phyloP scores from a whole-genome alignment of 1,140 invertebrate species.

The Aphelinus atriplicis region DNA sequence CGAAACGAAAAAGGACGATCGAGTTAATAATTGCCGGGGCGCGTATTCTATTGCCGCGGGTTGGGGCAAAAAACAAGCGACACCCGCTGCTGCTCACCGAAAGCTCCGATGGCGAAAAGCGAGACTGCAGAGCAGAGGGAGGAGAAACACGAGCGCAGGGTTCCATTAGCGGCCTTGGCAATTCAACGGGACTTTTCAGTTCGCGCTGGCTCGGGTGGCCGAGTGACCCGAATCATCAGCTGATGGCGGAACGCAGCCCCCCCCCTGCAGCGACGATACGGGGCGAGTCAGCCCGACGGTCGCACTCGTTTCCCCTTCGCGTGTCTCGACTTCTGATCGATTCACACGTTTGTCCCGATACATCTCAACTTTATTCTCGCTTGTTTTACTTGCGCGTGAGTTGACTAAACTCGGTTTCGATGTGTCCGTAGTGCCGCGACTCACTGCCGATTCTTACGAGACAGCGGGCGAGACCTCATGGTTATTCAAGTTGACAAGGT shows the following conservation, averaged over 20 bases:
- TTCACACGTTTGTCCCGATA: background rate
- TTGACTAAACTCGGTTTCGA: background rate
- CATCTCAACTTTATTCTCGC: conserved; percentile 15
- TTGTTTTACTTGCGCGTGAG: background rate
- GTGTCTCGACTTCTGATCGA: too few relatives aligned
- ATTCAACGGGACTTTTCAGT: conserved; percentile 41
- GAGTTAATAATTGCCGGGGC: too few relatives aligned
- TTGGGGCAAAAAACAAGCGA: too few relatives aligned
- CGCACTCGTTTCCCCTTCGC: background rate
- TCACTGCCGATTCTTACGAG: too few relatives aligned
- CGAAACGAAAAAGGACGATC: too few relatives aligned
- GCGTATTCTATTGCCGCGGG: conserved; percentile 18
- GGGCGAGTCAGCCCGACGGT: background rate
- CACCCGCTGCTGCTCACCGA: too few relatives aligned
- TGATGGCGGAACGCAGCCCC: background rate
- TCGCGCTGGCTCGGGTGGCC: conserved; percentile 31
- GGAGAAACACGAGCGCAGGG: conserved; percentile 39
- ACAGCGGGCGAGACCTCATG: too few relatives aligned
- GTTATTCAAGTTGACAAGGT: too few relatives aligned
- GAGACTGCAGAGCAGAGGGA: background rate
- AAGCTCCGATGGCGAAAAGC: too few relatives aligned
- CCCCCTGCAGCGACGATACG: background rate
- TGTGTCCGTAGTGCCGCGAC: too few relatives aligned
- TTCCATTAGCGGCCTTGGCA: conserved; percentile 45
- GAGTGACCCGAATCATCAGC: background rate